Base-by-base conservation (phyloP, 35 echinoderm and acorn worm species). In the Anneissia japonica region DNA sequence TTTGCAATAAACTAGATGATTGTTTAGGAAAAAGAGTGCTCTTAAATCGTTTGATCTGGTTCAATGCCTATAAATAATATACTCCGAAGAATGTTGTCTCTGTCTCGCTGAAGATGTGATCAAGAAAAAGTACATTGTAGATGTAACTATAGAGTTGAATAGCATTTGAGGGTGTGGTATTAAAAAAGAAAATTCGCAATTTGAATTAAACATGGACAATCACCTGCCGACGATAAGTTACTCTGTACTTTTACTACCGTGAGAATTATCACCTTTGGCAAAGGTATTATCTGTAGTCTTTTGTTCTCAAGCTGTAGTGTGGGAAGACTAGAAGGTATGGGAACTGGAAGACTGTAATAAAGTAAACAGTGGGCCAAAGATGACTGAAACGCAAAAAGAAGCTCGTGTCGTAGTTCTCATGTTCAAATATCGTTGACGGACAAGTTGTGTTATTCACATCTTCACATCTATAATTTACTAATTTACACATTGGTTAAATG, bases 31-130 rank as follows among this genome's bases (percentile, higher is more conserved):
- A 64, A 64, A 64, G 51, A 64, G 51, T 26, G 51, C 21, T 64
- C 40, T 64, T 64, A 64, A 64, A 64, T 64, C 51, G 51, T 64
- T 64, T 64, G 51, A 64, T 64, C 51, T 64, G 51, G 51, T 64
- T 64, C 51, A 64, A 64, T 26, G 51, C 1, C 51, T 64, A 64
- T 64, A 64, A 64, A 64, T 64, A 64, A 64, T 64, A 64, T 64
- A 64, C 6, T 64, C 26, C 11, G 5, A 64, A 64, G 51, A 64
- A 64, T 19, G 51, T 64, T 64, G 51, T 64, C 51, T 64, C 51
- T 9, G 51, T 64, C 51, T 64, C 11, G 51, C 2, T 64, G 51
- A 64, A 64, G 51, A 64, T 64, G 51, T 64, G 51, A 64, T 64
- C 11, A 64, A 64, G 51, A 26, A 45, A 64, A 64, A 64, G 51